phyloP scores from a whole-genome alignment of 2,888 invertebrate genomes.

The Zaprionus obscuricornis region DNA sequence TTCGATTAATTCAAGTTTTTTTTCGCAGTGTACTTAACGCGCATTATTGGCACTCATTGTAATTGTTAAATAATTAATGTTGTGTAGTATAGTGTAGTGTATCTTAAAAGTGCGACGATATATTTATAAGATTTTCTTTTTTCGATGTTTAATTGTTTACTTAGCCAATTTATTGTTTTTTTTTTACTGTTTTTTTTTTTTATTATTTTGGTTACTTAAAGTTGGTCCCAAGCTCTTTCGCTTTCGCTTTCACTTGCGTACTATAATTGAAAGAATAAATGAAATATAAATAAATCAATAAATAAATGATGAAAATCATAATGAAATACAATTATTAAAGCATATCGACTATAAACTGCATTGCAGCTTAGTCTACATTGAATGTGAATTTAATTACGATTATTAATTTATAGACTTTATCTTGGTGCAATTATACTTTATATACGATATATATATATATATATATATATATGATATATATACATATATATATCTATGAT shows the following conservation, averaged over 20 bases:
- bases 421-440: constrained; percentile 7
- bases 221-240: constrained; percentile 43
- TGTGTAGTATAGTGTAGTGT: constrained; percentile 26
- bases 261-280: constrained; percentile 53
- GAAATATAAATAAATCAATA: constrained; percentile 27
- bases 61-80: neutral
- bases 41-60: constrained; percentile 64
- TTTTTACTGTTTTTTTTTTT: constrained; percentile 36
- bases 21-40: constrained; percentile 27
- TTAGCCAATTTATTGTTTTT: constrained; percentile 13
- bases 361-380: constrained; percentile 41
- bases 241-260: constrained; percentile 68
- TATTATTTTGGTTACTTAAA: constrained; percentile 38
- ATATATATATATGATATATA: neutral
- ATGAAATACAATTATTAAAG: constrained; percentile 19
- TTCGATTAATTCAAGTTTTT: constrained; percentile 29
- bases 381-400: constrained; percentile 37
- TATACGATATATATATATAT: constrained; percentile 1
- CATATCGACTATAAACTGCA: constrained; percentile 38
- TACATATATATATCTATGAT: neutral
- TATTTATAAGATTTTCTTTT: neutral
- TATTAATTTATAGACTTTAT: too few species aligned
- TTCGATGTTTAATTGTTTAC: constrained; percentile 20
- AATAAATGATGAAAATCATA: constrained; percentile 11
- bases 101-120: constrained; percentile 29